A percentile compares a stretch with the other conserved stretches of the same genome.
Evolutionary conservation across 2,797 vertebrate genomes (phyloP).

Genomic region (Alosa sapidissima): DNA sequence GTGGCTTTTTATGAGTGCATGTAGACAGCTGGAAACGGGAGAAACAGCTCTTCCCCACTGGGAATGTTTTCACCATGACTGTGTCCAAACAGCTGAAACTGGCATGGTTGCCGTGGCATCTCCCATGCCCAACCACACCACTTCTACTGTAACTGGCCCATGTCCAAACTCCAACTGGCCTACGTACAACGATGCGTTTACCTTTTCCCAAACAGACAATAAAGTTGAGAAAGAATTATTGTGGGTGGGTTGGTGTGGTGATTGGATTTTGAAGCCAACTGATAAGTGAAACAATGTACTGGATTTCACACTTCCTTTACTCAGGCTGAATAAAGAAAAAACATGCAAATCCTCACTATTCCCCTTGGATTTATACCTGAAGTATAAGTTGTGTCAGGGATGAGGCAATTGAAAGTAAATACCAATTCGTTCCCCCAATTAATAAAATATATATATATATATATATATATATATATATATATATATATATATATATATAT

Average conservation of each 20-base stretch:
- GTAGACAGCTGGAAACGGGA: conserved; percentile 46
- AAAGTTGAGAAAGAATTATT: neutral
- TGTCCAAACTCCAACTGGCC: neutral
- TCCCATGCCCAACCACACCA: conserved; percentile 27
- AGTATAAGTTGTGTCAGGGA: neutral
- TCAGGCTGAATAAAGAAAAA: neutral
- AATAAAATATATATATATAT: neutral
- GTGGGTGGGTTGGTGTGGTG: neutral
- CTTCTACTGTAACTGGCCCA: conserved; percentile 31
- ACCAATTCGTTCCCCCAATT: neutral
- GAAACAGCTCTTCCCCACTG: conserved; percentile 47
- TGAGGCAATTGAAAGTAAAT: neutral
- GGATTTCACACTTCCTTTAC: neutral
- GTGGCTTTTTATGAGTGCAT: conserved; percentile 34
- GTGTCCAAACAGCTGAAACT: conserved; percentile 56
- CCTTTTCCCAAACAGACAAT: conserved; percentile 1
- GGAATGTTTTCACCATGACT: conserved; percentile 41
- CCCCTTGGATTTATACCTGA: neutral
- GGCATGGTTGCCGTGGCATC: conserved; percentile 29
- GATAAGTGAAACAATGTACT: neutral
- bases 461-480: too few species aligned
- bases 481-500: too few species aligned
- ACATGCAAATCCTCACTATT: neutral
- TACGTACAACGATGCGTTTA: neutral
- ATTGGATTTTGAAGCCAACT: neutral